Evolutionary conservation across 2,113 vertebrate species (phyloP), one percentile per base, ranked within the genome.

Genomic region (Epinephelus lanceolatus): DNA sequence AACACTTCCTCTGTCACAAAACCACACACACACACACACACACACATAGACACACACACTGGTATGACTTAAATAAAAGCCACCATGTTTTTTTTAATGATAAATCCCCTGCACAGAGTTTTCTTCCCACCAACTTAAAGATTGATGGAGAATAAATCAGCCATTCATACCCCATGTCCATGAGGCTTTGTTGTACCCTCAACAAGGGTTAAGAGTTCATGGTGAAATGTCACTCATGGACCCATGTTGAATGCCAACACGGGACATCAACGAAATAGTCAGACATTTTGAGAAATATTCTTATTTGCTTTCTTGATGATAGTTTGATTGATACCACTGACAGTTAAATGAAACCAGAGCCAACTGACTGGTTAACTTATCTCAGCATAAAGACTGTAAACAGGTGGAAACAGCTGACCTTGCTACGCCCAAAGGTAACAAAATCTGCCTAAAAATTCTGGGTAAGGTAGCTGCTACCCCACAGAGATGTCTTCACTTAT

Each of bases 61-160:
- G 9, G 12, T 55, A 21, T 47, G 40, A 60, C 18, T 57, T n/a
- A 11, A 25, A 5, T 3, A 60, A 70, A 42, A 75, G 49, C 68
- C 5, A 15, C 66, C 66, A 57, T 56, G 51, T 45, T 73, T 78
- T 86, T 78, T 78, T 71, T 65, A 89, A 89, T 88, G 76, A 77
- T 83, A 78, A 82, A 88, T 76, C 70, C 21, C 42, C 67, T 71
- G 25, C 42, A 1, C 65, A 66, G 45, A 30, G 42, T 30, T 75
- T 59, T 76, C 65, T n/a, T 8, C 60, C 40, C 33, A 80, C 3
- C 33, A 56, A 45, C 53, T 51, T 76, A 81, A 56, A 73, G 25
- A 79, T 55, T 84, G 68, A 80, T 69, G 23, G 62, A 74, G 51
- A 88, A 91, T 81, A 78, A 86, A 91, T 91, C 52, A 94, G 63